Evolutionary conservation across 2,797 vertebrate genomes (phyloP).

Genomic region (Hydrocynus forskahlii): DNA sequence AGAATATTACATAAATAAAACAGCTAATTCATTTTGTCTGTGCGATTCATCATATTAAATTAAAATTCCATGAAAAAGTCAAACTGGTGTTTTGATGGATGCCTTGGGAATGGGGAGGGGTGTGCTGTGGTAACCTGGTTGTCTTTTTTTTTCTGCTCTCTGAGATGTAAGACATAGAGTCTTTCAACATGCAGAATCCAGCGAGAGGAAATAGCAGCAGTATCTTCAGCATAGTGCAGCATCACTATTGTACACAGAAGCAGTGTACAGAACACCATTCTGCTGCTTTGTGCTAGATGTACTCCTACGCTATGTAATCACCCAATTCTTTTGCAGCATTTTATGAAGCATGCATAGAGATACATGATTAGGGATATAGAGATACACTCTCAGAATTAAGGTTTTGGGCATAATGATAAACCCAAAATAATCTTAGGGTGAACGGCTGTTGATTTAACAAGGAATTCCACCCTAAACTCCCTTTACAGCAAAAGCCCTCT

Average conservation of each 20-base stretch:
- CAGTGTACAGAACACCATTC: not conserved
- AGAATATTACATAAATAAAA: slow-evolving; percentile 23
- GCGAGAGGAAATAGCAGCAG: not conserved
- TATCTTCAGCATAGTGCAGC: not conserved
- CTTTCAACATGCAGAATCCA: not conserved
- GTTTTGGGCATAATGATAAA: not conserved
- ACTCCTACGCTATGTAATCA: not conserved
- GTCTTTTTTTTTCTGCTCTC: not conserved
- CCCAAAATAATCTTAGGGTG: too few species aligned
- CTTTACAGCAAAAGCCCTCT: not conserved
- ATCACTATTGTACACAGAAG: not conserved
- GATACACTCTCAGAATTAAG: not conserved
- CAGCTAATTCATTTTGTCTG: slow-evolving; percentile 8
- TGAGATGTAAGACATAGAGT: not conserved
- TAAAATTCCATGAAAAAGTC: slow-evolving; percentile 19
- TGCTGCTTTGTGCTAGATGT: not conserved
- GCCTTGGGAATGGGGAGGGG: not conserved
- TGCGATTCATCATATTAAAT: slow-evolving; percentile 18
- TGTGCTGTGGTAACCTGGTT: not conserved
- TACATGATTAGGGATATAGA: not conserved
- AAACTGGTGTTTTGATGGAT: slow-evolving; percentile 6
- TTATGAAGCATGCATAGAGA: not conserved
- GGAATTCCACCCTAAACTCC: not conserved
- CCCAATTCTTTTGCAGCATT: not conserved
- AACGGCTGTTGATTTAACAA: too few species aligned